A percentile compares a stretch with the other conserved stretches of the same genome.
Evolutionary conservation across 2,888 invertebrate species (phyloP).

Genomic region (Elmis aenea): DNA sequence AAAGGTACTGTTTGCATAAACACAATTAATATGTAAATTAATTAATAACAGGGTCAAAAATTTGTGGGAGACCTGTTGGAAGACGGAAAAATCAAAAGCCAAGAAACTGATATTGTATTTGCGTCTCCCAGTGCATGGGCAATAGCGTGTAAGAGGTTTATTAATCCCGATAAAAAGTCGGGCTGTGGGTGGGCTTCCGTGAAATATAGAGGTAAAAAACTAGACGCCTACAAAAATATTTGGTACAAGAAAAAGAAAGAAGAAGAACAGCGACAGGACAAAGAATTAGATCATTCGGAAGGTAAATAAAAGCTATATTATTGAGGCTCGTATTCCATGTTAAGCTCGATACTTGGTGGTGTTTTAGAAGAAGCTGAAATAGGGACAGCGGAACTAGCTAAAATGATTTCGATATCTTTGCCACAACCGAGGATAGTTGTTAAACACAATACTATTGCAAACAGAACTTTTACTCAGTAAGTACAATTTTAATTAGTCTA

Average conservation of each 20-base stretch:
- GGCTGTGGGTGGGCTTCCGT: conserved; percentile 94
- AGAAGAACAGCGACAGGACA: conserved; percentile 37
- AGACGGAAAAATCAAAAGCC: conserved; percentile 84
- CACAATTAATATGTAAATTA: not conserved
- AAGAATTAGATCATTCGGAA: conserved; percentile 30
- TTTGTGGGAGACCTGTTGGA: conserved; percentile 81
- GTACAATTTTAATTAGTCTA: too few species aligned
- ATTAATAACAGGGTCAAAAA: conserved; percentile 69
- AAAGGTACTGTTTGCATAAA: too few species aligned
- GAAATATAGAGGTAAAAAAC: conserved; percentile 79
- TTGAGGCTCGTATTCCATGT: too few species aligned
- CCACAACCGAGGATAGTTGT: conserved; percentile 62
- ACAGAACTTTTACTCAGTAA: conserved; percentile 73
- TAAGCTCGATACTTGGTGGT: not conserved
- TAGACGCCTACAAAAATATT: conserved; percentile 82
- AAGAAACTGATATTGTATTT: conserved; percentile 82
- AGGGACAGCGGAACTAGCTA: conserved; percentile 15
- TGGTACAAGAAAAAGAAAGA: conserved; percentile 66
- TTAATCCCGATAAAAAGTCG: conserved; percentile 87
- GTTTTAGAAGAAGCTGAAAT: conserved; percentile 12
- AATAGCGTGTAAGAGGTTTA: conserved; percentile 83
- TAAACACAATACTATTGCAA: conserved; percentile 70
- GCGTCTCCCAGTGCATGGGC: conserved; percentile 92
- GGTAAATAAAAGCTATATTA: conserved; percentile 18
- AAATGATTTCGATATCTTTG: conserved; percentile 21